phyloP scores from a whole-genome alignment of 2,888 invertebrate species.

The Caenorhabditis macrosperma region DNA sequence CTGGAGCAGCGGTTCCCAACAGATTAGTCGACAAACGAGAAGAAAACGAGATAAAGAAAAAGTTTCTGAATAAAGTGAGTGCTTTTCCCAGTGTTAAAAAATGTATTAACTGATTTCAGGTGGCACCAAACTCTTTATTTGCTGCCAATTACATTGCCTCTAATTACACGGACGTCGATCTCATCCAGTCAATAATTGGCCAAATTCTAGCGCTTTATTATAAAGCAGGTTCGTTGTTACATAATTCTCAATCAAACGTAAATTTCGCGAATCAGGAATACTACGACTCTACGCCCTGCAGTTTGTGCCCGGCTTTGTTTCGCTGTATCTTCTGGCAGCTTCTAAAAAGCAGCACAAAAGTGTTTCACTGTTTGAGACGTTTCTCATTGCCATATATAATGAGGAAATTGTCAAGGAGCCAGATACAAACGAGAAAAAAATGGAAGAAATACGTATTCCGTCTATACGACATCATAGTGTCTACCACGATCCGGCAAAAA shows the following conservation, averaged over 20 bases:
- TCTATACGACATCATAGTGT: conserved; percentile 92
- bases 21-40: conserved; percentile 40
- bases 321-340: conserved; percentile 70
- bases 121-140: conserved; percentile 63
- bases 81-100: neutral
- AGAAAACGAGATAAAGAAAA: conserved; percentile 44
- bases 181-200: conserved; percentile 76
- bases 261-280: conserved; percentile 64
- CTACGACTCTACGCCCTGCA: conserved; percentile 75
- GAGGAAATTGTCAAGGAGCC: conserved; percentile 78
- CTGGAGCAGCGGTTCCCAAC: conserved; percentile 33
- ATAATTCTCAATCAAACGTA: conserved; percentile 1
- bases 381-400: conserved; percentile 79
- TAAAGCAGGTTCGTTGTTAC: conserved; percentile 68
- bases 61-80: conserved; percentile 56
- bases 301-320: conserved; percentile 73
- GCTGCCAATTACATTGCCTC: conserved; percentile 71
- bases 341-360: conserved; percentile 73
- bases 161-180: conserved; percentile 76
- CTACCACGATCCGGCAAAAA: conserved; percentile 91
- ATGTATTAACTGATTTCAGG: conserved; percentile 3
- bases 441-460: conserved; percentile 16
- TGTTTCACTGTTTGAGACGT: conserved; percentile 75
- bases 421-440: conserved; percentile 68
- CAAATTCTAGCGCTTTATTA: conserved; percentile 78